Percentiles rank a stretch among this genome's conserved stretches.
Conservation (phyloP, 2,888 invertebrate genomes). For the Cheilosia impressa region DNA sequence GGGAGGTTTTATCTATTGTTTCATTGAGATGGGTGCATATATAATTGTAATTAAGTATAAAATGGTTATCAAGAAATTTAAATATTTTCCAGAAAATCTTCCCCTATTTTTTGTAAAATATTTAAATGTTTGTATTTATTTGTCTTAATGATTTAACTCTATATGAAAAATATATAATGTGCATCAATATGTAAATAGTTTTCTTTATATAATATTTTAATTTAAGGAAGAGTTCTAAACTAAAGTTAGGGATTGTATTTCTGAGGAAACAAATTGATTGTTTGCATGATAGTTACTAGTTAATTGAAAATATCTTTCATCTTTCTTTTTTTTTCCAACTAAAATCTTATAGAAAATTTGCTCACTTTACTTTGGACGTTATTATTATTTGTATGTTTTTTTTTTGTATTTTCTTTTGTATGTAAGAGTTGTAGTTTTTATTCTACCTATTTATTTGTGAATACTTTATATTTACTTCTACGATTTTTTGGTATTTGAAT, state of each 20-base stretch:
- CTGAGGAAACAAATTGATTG: constrained; percentile 60
- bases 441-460: constrained; percentile 17
- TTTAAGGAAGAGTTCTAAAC: constrained; percentile 51
- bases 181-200: constrained; percentile 56
- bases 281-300: constrained; percentile 66
- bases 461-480: constrained; percentile 28
- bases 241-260: constrained; percentile 44
- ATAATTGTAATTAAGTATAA: constrained; percentile 11
- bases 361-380: constrained; percentile 64
- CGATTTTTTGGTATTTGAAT: constrained; percentile 5
- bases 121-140: constrained; percentile 68
- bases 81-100: constrained; percentile 80
- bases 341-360: constrained; percentile 50
- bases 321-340: constrained; percentile 9
- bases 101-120: constrained; percentile 81
- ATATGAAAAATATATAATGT: constrained; percentile 61
- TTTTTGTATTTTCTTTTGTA: constrained; percentile 9
- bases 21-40: constrained; percentile 32
- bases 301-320: constrained; percentile 26
- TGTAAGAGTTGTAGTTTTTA: constrained; percentile 22
- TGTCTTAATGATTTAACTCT: constrained; percentile 29
- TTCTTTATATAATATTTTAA: constrained; percentile 6
- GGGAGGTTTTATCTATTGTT: constrained; percentile 32
- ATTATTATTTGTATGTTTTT: constrained; percentile 32
- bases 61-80: constrained; percentile 57